Evolutionary conservation across 2,113 vertebrate genomes (phyloP).

Genomic region (Mionectes macconnelli): DNA sequence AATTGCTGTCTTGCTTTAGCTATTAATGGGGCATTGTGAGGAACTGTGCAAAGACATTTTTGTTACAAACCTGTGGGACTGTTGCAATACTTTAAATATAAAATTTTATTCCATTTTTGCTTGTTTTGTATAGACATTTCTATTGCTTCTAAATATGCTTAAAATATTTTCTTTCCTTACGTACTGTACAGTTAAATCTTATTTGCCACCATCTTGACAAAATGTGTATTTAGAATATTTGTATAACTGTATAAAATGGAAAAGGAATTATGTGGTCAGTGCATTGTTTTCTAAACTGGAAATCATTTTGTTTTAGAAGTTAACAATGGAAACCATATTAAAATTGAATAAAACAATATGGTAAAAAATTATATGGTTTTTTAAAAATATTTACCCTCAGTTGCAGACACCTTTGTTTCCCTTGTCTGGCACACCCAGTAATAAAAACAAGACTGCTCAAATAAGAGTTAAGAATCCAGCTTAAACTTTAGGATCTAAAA

Average conservation of each 20-base stretch:
- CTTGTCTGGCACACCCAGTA: not conserved
- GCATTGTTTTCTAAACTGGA: conserved; percentile 91
- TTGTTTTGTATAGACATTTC: conserved; percentile 89
- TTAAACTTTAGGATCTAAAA: not conserved
- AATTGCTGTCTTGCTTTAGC: conserved; percentile 82
- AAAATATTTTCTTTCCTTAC: conserved; percentile 81
- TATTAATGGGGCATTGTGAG: conserved; percentile 82
- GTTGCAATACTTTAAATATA: conserved; percentile 97
- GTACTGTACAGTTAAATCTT: conserved; percentile 82
- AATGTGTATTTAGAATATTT: conserved; percentile 89
- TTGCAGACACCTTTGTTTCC: not conserved
- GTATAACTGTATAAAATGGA: conserved; percentile 91
- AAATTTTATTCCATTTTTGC: conserved; percentile 88
- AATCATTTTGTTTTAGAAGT: conserved; percentile 86
- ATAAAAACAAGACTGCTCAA: not conserved
- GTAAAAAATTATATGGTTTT: not conserved
- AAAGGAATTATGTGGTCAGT: conserved; percentile 85
- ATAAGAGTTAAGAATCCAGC: not conserved
- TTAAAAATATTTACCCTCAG: not conserved
- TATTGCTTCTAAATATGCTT: conserved; percentile 88
- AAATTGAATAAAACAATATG: conserved; percentile 81
- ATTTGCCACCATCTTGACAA: conserved; percentile 81
- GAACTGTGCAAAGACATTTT: conserved; percentile 84
- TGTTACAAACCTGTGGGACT: conserved; percentile 91
- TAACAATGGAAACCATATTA: conserved; percentile 84